These are phyloP conservation scores for Muraenolepis orangiensis DNA, from an alignment of 2,797 vertebrate genomes.

Conservation along the genomic window DNA sequence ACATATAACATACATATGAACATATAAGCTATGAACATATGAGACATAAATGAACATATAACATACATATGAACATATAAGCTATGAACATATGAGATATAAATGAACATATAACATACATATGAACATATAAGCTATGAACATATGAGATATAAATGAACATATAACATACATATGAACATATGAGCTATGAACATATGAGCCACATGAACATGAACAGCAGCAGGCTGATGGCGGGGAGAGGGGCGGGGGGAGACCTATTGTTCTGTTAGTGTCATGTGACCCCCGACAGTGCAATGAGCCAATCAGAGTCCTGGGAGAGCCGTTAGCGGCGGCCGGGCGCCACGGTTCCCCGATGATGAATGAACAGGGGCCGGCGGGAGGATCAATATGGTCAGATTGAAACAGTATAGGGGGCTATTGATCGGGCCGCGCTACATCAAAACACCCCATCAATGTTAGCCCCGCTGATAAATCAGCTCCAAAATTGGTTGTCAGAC, in stretches of 20 bases:
- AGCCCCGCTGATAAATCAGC: constrained; percentile 99
- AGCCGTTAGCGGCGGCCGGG: constrained; percentile 73
- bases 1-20: too few species aligned
- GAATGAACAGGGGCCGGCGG: constrained; percentile 87
- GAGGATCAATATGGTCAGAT: constrained; percentile 99
- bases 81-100: too few species aligned
- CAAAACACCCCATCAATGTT: constrained; percentile 99
- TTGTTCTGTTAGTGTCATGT: constrained; percentile 20
- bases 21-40: too few species aligned
- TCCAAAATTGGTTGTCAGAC: constrained; percentile 99
- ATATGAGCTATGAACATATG: too few species aligned
- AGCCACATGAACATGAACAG: too few species aligned
- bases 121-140: too few species aligned
- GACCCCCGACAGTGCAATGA: constrained; percentile 20
- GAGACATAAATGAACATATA: too few species aligned
- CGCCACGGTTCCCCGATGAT: constrained; percentile 84
- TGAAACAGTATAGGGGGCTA: constrained; percentile 99
- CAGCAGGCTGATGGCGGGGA: background rate
- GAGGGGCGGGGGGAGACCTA: background rate
- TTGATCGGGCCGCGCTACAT: constrained; percentile 94
- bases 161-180: too few species aligned
- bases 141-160: too few species aligned
- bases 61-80: too few species aligned
- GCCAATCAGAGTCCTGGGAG: constrained; percentile 55
- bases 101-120: too few species aligned